Evolutionary conservation across 2,797 vertebrate genomes (phyloP).

Genomic region (Alcedo atthis): DNA sequence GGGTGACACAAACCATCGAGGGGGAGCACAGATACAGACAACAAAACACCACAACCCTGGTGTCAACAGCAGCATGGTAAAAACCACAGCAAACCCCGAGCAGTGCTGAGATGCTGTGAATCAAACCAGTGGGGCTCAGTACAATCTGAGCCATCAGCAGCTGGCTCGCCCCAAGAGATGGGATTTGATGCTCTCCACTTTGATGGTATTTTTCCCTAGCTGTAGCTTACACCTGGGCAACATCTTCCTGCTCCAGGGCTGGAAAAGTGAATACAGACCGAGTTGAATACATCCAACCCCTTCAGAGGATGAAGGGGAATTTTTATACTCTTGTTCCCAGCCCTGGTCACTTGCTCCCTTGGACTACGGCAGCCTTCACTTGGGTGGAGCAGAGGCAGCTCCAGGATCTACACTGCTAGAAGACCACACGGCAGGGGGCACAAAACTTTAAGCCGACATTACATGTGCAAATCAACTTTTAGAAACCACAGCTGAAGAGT

Average conservation of each 20-base stretch:
- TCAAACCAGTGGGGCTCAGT: neutral
- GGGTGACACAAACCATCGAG: rapidly evolving
- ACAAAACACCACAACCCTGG: neutral
- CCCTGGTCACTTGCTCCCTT: rapidly evolving
- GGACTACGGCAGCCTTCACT: rapidly evolving
- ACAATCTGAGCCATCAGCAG: neutral
- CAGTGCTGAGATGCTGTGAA: neutral
- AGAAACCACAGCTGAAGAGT: neutral
- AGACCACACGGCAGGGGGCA: rapidly evolving
- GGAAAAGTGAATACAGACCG: neutral
- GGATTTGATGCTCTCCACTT: rapidly evolving
- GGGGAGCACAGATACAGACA: neutral
- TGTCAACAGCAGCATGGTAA: neutral
- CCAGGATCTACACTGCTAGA: neutral
- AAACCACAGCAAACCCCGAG: neutral
- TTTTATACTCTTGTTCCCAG: neutral
- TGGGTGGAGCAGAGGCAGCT: neutral
- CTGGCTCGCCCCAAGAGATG: rapidly evolving
- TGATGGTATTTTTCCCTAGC: rapidly evolving
- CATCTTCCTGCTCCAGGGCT: neutral
- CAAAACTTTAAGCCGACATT: neutral
- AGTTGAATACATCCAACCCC: neutral
- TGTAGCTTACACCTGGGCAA: neutral
- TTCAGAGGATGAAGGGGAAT: neutral
- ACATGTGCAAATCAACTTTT: neutral